Percentiles rank a stretch among this genome's conserved stretches.
Evolutionary conservation across 2,797 vertebrate species (phyloP).

Genomic region (Craterocephalus amniculus): DNA sequence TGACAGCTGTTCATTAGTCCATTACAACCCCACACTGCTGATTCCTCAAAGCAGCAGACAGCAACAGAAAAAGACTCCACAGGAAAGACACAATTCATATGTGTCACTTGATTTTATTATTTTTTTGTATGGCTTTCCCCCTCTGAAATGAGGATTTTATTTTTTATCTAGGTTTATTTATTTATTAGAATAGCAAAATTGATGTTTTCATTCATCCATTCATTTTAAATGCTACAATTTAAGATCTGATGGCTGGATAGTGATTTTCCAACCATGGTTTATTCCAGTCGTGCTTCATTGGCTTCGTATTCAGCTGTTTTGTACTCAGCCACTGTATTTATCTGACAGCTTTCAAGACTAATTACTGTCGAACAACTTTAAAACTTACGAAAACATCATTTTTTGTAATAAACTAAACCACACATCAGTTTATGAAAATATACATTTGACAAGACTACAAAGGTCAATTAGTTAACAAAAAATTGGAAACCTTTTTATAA

Average conservation of each 20-base stretch:
- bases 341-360: background rate
- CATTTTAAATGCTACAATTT: too few species aligned
- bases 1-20: slow-evolving; percentile 98
- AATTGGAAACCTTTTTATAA: background rate
- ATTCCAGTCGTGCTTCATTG: background rate
- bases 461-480: background rate
- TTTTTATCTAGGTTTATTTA: slow-evolving; percentile 9
- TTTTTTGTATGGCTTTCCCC: background rate
- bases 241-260: background rate
- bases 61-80: slow-evolving; percentile 57
- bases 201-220: background rate
- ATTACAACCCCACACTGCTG: slow-evolving; percentile 88
- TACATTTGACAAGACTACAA: background rate
- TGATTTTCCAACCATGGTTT: background rate
- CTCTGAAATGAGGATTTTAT: background rate
- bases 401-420: background rate
- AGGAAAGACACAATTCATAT: slow-evolving; percentile 36
- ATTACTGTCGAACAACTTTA: too few species aligned
- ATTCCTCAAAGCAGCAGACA: slow-evolving; percentile 86
- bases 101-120: background rate
- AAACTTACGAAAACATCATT: background rate
- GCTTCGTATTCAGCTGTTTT: background rate
- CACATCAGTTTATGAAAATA: background rate
- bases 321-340: background rate
- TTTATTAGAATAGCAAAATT: background rate